A percentile compares a stretch with the other conserved stretches of the same genome.
Conservation (phyloP, 2,888 invertebrate species). For the Pseudococcus longispinus region DNA sequence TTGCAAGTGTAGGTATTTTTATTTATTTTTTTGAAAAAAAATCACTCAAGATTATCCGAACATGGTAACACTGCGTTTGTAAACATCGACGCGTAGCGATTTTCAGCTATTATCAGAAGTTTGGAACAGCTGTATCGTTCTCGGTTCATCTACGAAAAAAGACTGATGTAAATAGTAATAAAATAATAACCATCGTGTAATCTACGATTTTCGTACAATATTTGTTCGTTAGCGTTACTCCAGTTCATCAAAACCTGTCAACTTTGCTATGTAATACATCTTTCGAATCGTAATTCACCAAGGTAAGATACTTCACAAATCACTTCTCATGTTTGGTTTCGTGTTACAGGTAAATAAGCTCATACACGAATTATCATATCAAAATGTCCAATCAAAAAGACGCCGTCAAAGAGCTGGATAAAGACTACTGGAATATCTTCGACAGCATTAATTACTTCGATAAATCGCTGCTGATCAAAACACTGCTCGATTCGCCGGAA, state of each 20-base stretch:
- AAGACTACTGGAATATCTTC: neutral
- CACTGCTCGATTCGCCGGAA: neutral
- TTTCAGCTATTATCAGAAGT: neutral
- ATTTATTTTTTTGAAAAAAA: too few species aligned
- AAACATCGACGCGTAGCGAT: too few species aligned
- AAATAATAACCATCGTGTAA: neutral
- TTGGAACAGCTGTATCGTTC: neutral
- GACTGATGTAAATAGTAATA: constrained; percentile 1
- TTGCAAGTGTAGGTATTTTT: too few species aligned
- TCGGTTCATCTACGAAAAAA: neutral
- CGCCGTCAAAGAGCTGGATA: neutral
- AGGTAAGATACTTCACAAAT: neutral
- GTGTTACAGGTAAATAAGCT: neutral
- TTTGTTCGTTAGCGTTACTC: neutral
- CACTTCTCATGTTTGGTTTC: neutral
- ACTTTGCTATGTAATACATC: neutral
- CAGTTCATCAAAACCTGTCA: neutral
- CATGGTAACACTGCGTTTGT: too few species aligned
- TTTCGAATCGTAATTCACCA: neutral
- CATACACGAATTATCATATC: neutral
- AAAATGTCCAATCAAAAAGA: neutral
- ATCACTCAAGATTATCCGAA: too few species aligned
- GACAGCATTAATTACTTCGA: neutral
- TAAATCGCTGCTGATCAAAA: neutral
- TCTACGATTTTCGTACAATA: neutral